phyloP scores from a whole-genome alignment of 2,113 vertebrate genomes.

The Sitta europaea region DNA sequence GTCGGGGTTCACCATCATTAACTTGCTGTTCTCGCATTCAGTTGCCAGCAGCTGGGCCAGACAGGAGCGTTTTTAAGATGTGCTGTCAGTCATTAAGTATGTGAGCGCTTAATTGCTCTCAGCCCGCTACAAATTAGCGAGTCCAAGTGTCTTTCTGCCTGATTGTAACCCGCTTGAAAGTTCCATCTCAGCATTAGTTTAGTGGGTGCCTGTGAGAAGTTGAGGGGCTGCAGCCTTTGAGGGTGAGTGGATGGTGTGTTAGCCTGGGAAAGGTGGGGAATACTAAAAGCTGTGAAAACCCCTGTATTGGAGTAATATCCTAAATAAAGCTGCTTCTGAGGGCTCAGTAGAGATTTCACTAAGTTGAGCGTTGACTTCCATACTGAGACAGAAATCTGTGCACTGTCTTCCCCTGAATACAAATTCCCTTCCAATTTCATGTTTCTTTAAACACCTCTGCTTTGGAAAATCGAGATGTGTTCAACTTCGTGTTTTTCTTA shows the following conservation, averaged over 20 bases:
- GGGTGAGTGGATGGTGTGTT: background rate
- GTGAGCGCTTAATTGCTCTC: background rate
- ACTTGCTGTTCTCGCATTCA: background rate
- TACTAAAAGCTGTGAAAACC: background rate
- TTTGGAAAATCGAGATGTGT: background rate
- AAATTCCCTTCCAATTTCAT: background rate
- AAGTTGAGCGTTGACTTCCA: background rate
- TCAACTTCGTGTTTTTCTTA: background rate
- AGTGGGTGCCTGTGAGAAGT: background rate
- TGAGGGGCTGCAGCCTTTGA: background rate
- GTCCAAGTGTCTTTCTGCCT: background rate
- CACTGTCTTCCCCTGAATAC: background rate
- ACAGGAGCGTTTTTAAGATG: background rate
- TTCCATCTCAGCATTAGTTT: background rate
- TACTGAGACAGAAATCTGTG: background rate
- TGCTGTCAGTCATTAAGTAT: background rate
- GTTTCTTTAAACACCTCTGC: background rate
- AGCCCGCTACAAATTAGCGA: background rate
- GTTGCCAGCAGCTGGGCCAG: background rate
- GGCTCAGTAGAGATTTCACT: background rate
- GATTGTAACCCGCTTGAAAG: background rate
- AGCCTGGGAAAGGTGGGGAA: background rate
- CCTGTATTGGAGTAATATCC: background rate
- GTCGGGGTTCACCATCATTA: background rate
- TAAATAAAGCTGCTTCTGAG: background rate